Base-by-base conservation (phyloP, 2,113 vertebrate species). In the Seriola quinqueradiata region DNA sequence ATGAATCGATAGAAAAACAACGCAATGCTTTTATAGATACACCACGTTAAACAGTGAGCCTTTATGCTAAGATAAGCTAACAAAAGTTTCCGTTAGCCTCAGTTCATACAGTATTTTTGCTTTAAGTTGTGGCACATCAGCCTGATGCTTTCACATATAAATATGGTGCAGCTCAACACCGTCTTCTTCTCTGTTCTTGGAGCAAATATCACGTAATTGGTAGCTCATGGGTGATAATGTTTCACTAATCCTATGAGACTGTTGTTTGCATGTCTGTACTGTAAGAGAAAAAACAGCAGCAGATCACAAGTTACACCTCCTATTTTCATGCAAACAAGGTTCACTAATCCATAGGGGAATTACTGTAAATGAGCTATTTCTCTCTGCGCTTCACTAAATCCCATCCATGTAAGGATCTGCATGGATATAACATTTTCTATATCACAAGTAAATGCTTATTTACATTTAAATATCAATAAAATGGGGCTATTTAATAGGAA, bases 161-260 rank as follows among this genome's bases (percentile, higher is more conserved):
- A 76, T 52, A 48, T 65, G 40, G 14, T 38, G 38, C 13, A 58
- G 2, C 50, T 61, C 44, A 78, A 58, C 68, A 52, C 21, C 1
- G 25, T 75, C 55, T 46, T n/a, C 25, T 1, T 58, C 64, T 34
- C 14, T 46, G 11, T 81, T 79, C 36, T 85, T 54, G 52, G 58
- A 57, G n/a, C 84, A 84, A 73, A 85, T 52, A 44, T 52, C 50
- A 61, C 70, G 81, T 91, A 87, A 93, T 89, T 88, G 83, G 75
- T 68, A 67, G 70, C 59, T 84, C 9, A 6, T 60, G 70, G 76
- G 71, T 42, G 70, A 70, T 77, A 70, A 67, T 3, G 12, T 71
- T 55, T 78, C 66, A 44, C 70, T 40, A 58, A 66, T 78, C 77
- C 75, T 34, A 13, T 55, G 77, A 85, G 82, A 38, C 50, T 48